phyloP scores from a whole-genome alignment of 1,140 invertebrate species.

The Babylonia areolata region DNA sequence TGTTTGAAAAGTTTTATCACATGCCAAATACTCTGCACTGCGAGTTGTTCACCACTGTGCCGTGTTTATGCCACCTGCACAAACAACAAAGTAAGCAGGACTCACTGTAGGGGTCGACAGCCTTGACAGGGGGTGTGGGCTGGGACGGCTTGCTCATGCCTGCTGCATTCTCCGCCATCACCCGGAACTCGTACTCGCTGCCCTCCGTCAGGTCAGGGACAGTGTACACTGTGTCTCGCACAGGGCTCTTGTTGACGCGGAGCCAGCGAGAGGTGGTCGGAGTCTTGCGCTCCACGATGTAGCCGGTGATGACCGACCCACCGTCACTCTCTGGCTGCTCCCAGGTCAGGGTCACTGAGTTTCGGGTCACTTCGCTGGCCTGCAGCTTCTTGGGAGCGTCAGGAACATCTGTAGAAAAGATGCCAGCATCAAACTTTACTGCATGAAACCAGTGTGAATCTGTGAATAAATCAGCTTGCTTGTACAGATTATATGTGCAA shows the following conservation, averaged over 20 bases:
- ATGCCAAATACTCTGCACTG: too few relatives aligned
- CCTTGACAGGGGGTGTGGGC: conserved; percentile 88
- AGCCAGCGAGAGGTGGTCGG: conserved; percentile 80
- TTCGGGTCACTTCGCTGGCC: conserved; percentile 92
- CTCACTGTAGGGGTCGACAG: conserved; percentile 94
- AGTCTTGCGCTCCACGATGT: conserved; percentile 92
- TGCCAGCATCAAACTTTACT: too few relatives aligned
- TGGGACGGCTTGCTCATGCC: conserved; percentile 95
- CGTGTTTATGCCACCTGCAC: too few relatives aligned
- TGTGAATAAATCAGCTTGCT: too few relatives aligned
- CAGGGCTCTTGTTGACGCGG: conserved; percentile 81
- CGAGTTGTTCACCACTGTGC: too few relatives aligned
- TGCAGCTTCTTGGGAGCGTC: conserved; percentile 79
- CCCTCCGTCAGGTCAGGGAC: conserved; percentile 94
- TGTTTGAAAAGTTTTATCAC: too few relatives aligned
- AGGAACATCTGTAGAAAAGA: conserved; percentile 76
- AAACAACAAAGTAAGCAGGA: too few relatives aligned
- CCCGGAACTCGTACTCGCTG: conserved; percentile 97
- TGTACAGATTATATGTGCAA: too few relatives aligned
- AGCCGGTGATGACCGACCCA: conserved; percentile 95
- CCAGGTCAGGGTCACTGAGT: conserved; percentile 94
- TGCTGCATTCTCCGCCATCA: conserved; percentile 95
- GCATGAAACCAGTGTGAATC: too few relatives aligned
- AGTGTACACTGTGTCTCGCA: conserved; percentile 80
- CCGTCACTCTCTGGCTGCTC: conserved; percentile 98